A percentile compares a stretch with the other conserved stretches of the same genome.
Conservation (phyloP, 2,888 invertebrate genomes). For the Orchesella flavescens region DNA sequence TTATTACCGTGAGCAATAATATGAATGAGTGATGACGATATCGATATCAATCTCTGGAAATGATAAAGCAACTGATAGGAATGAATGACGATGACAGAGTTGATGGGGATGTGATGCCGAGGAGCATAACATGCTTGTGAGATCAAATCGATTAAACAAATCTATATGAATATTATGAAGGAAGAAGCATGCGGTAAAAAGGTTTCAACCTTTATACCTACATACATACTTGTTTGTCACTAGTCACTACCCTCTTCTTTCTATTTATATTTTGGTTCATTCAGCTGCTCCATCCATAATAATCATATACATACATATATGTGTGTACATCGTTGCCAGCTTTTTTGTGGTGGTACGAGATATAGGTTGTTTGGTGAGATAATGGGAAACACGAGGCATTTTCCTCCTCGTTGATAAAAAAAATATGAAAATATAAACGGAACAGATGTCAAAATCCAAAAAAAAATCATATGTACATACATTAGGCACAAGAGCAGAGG, state of each 20-base stretch:
- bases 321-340: neutral
- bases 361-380: conserved; percentile 12
- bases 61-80: neutral
- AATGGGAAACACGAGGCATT: conserved; percentile 47
- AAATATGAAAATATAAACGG: conserved; percentile 13
- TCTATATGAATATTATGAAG: too few species aligned
- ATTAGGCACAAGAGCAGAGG: neutral
- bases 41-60: too few species aligned
- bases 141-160: conserved; percentile 52
- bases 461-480: neutral
- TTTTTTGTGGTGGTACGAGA: neutral
- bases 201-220: too few species aligned
- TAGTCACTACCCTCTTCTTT: conserved; percentile 23
- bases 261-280: conserved; percentile 8
- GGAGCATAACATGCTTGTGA: neutral
- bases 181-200: neutral
- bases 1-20: too few species aligned
- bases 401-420: conserved; percentile 4
- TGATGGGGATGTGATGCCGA: neutral
- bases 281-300: neutral
- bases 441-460: conserved; percentile 30
- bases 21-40: too few species aligned
- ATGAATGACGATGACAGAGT: conserved; percentile 1
- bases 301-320: neutral
- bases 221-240: too few species aligned